A percentile compares a stretch with the other conserved stretches of the same genome.
Evolutionary conservation across 37 sponge, comb jelly and placozoan species (phyloP).

Genomic region (Petrosia ficiformis): DNA sequence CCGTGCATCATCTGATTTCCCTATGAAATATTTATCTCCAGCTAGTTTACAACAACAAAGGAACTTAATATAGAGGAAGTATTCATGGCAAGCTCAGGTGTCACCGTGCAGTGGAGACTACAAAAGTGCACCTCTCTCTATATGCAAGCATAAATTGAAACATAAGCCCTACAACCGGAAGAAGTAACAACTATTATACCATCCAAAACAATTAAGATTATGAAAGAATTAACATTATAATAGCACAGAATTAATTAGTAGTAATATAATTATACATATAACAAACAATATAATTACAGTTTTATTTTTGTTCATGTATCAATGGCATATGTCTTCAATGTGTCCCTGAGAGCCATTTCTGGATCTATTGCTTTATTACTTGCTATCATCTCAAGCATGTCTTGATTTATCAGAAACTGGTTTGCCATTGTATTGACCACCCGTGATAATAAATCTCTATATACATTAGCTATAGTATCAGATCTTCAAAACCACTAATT

Average conservation of each 20-base stretch:
- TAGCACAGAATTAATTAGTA: too few relatives aligned
- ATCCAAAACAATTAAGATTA: too few relatives aligned
- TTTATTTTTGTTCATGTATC: neutral
- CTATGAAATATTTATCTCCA: too few relatives aligned
- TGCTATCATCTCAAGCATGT: conserved; percentile 5
- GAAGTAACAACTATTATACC: neutral
- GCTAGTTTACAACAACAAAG: too few relatives aligned
- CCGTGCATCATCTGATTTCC: too few relatives aligned
- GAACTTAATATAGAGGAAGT: neutral
- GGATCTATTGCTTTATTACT: conserved; percentile 18
- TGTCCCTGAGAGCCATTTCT: conserved; percentile 7
- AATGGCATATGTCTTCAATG: conserved; percentile 19
- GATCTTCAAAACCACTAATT: neutral
- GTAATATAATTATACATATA: too few relatives aligned
- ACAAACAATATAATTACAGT: too few relatives aligned
- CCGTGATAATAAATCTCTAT: neutral
- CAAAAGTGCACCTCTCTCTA: conserved; percentile 8
- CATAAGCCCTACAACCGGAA: too few relatives aligned
- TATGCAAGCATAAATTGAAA: too few relatives aligned
- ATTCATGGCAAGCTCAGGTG: neutral
- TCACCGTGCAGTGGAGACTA: too few relatives aligned
- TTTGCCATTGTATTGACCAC: conserved; percentile 14
- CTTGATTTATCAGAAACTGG: neutral
- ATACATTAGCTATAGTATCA: neutral
- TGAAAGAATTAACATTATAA: too few relatives aligned